A percentile compares a stretch with the other conserved stretches of the same genome.
Evolutionary conservation across 2,113 vertebrate genomes (phyloP).

Genomic region (Rhinoderma darwinii): DNA sequence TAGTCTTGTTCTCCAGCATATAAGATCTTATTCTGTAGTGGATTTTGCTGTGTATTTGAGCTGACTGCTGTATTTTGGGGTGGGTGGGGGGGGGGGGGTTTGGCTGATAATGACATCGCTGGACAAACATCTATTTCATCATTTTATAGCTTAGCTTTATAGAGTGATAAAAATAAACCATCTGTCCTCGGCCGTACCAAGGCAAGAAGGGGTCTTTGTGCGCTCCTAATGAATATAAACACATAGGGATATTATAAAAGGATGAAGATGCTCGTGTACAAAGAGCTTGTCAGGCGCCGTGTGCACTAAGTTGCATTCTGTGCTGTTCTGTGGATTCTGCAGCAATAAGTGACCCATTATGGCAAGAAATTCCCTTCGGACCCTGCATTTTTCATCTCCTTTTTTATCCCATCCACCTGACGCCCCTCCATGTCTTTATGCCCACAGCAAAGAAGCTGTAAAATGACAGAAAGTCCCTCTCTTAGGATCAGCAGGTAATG

Average conservation of each 20-base stretch:
- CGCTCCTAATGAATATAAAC: conserved; percentile 30
- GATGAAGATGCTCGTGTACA: background rate
- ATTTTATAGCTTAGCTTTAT: conserved; percentile 57
- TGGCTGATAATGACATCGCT: conserved; percentile 44
- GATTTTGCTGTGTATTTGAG: background rate
- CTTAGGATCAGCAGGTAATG: conserved; percentile 52
- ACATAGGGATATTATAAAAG: conserved; percentile 13
- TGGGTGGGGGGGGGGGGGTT: background rate
- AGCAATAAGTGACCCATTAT: conserved; percentile 31
- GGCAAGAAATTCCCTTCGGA: conserved; percentile 16
- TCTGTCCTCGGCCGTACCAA: conserved; percentile 42
- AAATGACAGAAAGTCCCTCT: conserved; percentile 51
- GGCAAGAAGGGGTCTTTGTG: conserved; percentile 46
- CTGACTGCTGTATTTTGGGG: conserved; percentile 3
- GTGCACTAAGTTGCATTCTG: conserved; percentile 11
- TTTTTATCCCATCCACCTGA: conserved; percentile 38
- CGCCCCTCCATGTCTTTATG: conserved; percentile 37
- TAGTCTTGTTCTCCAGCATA: background rate
- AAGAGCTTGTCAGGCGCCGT: conserved; percentile 1
- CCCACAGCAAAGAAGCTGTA: conserved; percentile 47
- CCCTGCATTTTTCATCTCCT: conserved; percentile 18
- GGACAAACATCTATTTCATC: conserved; percentile 55
- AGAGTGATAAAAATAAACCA: conserved; percentile 59
- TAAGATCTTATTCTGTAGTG: background rate
- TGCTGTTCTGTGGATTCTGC: background rate